These are phyloP conservation scores for Aegithalos caudatus DNA, from an alignment of 2,113 vertebrate genomes.

Conservation along the genomic window DNA sequence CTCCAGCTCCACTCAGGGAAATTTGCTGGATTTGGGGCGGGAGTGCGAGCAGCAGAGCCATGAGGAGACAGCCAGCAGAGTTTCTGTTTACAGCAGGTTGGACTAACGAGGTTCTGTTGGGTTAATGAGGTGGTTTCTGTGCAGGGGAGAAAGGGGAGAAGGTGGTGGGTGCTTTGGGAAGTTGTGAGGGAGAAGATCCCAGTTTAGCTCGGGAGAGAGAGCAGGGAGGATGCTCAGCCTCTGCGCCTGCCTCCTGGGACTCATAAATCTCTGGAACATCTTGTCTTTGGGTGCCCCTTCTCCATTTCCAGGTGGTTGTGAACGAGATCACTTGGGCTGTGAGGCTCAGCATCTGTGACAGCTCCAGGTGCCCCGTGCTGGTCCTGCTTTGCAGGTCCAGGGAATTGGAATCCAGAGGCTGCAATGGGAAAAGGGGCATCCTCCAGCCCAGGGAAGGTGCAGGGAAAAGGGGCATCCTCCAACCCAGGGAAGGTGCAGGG, in stretches of 20 bases:
- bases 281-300: not conserved
- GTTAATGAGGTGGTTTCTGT: not conserved
- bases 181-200: not conserved
- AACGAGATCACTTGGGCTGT: not conserved
- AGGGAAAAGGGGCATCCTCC: too few relatives aligned
- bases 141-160: not conserved
- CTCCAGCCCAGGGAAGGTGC: too few relatives aligned
- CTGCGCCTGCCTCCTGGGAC: not conserved
- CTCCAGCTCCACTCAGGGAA: not conserved
- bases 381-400: not conserved
- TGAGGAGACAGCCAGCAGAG: accelerated
- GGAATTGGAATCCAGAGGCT: not conserved
- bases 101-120: not conserved
- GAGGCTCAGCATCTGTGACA: not conserved
- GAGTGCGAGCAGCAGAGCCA: accelerated
- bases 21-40: not conserved
- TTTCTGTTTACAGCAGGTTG: not conserved
- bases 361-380: not conserved
- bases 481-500: too few relatives aligned
- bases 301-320: not conserved
- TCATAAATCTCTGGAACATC: not conserved
- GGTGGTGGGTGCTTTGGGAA: not conserved
- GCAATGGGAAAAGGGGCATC: not conserved
- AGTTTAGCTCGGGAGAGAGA: not conserved
- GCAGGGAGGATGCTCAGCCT: not conserved